Conservation (phyloP, 2,113 vertebrate genomes). For the Dicerorhinus sumatrensis region DNA sequence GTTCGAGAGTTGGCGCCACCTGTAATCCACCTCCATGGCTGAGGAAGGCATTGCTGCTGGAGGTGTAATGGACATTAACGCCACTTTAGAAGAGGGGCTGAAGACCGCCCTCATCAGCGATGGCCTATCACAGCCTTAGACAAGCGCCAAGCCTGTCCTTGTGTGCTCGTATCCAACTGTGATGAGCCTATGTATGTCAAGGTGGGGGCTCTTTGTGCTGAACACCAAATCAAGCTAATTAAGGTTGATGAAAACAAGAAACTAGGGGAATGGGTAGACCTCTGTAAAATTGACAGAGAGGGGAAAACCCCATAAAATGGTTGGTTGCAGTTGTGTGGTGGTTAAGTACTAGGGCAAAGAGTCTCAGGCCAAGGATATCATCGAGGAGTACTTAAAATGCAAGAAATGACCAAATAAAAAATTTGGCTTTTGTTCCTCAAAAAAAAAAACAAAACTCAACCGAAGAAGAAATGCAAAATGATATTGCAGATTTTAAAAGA, state of each 20-base stretch:
- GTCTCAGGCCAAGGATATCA: neutral
- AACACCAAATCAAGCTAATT: constrained; percentile 74
- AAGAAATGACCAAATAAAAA: neutral
- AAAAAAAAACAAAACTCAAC: neutral
- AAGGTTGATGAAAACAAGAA: too few species aligned
- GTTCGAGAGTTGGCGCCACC: neutral
- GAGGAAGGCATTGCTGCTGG: constrained; percentile 95
- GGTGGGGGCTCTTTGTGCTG: constrained; percentile 87
- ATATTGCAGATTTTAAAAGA: too few species aligned
- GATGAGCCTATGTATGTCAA: neutral
- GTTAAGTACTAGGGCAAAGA: too few species aligned
- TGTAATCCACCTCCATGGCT: constrained; percentile 85
- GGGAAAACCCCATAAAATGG: too few species aligned
- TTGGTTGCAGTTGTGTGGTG: too few species aligned
- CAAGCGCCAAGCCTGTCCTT: constrained; percentile 96
- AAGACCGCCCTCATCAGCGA: constrained; percentile 95
- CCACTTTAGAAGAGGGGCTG: constrained; percentile 94
- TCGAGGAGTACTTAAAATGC: neutral
- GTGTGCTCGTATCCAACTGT: constrained; percentile 92
- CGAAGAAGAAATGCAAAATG: too few species aligned
- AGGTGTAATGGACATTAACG: constrained; percentile 98
- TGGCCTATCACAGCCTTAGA: constrained; percentile 94
- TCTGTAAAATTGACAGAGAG: too few species aligned
- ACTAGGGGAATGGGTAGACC: too few species aligned
- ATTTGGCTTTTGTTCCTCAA: neutral